phyloP scores from a whole-genome alignment of 2,797 vertebrate species.

The Poecilia wingei region DNA sequence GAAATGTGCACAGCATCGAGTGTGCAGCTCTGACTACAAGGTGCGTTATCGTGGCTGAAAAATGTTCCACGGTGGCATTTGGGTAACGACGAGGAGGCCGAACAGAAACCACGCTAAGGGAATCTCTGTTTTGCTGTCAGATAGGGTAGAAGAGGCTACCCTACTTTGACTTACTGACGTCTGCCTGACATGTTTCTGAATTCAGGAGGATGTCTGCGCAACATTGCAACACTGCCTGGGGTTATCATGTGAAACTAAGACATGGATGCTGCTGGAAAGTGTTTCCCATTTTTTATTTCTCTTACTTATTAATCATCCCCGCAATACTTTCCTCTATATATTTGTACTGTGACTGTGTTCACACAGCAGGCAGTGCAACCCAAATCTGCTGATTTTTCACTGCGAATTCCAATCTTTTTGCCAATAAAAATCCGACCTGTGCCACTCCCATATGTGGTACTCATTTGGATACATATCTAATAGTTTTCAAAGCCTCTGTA shows the following conservation, averaged over 20 bases:
- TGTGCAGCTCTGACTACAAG: neutral
- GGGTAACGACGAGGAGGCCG: neutral
- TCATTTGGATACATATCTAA: too few species aligned
- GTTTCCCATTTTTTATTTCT: neutral
- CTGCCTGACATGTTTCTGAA: neutral
- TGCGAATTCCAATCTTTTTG: too few species aligned
- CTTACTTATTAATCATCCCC: neutral
- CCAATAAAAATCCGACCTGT: too few species aligned
- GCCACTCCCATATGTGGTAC: too few species aligned
- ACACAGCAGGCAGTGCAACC: too few species aligned
- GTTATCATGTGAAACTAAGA: neutral
- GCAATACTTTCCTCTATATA: neutral
- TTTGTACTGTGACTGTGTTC: too few species aligned
- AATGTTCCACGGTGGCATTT: constrained; percentile 7
- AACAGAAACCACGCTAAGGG: neutral
- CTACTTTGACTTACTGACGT: neutral
- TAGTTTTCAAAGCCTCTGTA: too few species aligned
- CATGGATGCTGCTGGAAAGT: neutral
- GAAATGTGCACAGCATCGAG: neutral
- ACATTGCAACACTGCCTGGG: neutral
- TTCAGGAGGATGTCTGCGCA: neutral
- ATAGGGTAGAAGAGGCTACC: neutral
- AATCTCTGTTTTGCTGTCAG: constrained; percentile 4
- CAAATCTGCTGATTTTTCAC: too few species aligned
- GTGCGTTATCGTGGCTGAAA: neutral